phyloP scores from a whole-genome alignment of 2,888 invertebrate species.

The Scelioninae gen. 2 region DNA sequence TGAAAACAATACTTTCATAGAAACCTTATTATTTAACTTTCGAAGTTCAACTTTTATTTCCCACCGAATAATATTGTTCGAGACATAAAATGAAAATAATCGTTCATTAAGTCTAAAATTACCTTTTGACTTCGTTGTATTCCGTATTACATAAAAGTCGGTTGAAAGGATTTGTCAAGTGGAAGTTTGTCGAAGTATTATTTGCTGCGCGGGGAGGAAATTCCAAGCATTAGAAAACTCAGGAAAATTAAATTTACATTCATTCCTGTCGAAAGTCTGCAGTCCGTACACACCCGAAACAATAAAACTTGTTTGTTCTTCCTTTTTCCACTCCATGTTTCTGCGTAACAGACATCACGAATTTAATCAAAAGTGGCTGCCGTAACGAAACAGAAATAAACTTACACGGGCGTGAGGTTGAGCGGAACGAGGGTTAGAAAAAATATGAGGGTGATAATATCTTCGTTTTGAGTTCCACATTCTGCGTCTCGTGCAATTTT shows the following conservation, averaged over 20 bases:
- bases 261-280: background rate
- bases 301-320: background rate
- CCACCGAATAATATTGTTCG: too few species aligned
- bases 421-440: background rate
- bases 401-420: background rate
- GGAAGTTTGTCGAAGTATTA: too few species aligned
- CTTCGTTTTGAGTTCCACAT: background rate
- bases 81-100: too few species aligned
- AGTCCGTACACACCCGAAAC: background rate
- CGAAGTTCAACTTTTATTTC: too few species aligned
- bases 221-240: too few species aligned
- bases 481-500: background rate
- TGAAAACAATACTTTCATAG: too few species aligned
- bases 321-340: background rate
- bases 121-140: too few species aligned
- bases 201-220: too few species aligned
- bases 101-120: too few species aligned
- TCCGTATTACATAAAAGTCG: too few species aligned
- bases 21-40: too few species aligned
- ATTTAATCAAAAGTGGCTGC: conserved; percentile 11
- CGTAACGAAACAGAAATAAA: background rate
- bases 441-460: conserved; percentile 1
- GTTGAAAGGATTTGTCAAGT: too few species aligned
- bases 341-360: background rate
- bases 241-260: background rate